Percentiles rank a stretch among this genome's conserved stretches.
phyloP scores from a whole-genome alignment of 2,113 vertebrate species.

The Columba livia region DNA sequence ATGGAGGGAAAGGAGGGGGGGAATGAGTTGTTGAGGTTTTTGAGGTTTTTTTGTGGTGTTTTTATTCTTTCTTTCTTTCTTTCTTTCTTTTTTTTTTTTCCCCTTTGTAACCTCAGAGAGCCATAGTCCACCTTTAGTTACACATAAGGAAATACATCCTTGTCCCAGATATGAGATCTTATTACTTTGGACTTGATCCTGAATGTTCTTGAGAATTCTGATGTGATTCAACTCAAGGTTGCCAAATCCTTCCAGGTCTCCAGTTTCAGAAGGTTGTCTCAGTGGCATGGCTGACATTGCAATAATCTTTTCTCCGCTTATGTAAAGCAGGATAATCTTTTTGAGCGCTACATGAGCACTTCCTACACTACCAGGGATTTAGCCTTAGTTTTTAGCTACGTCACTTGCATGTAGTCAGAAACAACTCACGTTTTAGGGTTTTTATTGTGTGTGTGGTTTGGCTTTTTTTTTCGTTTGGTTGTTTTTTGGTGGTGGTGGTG shows the following conservation, averaged over 20 bases:
- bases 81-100: neutral
- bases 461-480: too few species aligned
- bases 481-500: too few species aligned
- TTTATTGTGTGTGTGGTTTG: too few species aligned
- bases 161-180: neutral
- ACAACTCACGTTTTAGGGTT: neutral
- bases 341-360: constrained; percentile 5
- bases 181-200: neutral
- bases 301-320: neutral
- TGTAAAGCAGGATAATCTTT: neutral
- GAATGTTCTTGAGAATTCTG: neutral
- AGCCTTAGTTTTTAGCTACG: constrained; percentile 12
- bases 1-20: neutral
- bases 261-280: neutral
- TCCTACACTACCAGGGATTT: constrained; percentile 13
- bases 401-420: constrained; percentile 1
- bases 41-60: too few species aligned
- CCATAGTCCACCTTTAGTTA: neutral
- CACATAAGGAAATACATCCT: neutral
- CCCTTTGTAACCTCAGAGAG: neutral
- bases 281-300: neutral
- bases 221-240: neutral
- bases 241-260: neutral
- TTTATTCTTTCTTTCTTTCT: neutral
- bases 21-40: neutral